Percentiles rank a stretch among this genome's conserved stretches.
These are phyloP conservation scores for Hirtodrosophila cameraria DNA, from an alignment of 2,888 invertebrate genomes.

Conservation along the genomic window DNA sequence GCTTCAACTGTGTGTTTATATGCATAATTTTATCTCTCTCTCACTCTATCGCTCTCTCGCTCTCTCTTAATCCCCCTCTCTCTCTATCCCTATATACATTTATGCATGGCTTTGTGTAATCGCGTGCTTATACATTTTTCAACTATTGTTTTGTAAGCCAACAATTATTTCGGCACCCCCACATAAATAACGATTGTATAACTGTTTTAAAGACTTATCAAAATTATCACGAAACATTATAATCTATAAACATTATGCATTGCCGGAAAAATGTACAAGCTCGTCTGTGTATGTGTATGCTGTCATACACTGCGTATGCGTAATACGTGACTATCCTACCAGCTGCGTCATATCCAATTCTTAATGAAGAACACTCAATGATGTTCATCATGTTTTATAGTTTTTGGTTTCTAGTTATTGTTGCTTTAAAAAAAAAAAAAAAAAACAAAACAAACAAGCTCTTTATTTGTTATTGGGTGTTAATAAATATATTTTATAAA, in stretches of 20 bases:
- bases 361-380: slow-evolving; percentile 11
- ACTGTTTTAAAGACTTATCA: slow-evolving; percentile 59
- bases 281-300: slow-evolving; percentile 31
- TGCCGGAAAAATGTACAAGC: slow-evolving; percentile 34
- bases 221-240: slow-evolving; percentile 63
- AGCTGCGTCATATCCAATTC: slow-evolving; percentile 41
- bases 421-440: background rate
- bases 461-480: slow-evolving; percentile 23
- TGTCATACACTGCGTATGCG: slow-evolving; percentile 67
- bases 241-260: slow-evolving; percentile 46
- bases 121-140: slow-evolving; percentile 62
- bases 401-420: slow-evolving; percentile 4
- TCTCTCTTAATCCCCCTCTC: slow-evolving; percentile 3
- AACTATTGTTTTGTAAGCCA: slow-evolving; percentile 61
- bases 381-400: slow-evolving; percentile 3
- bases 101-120: slow-evolving; percentile 61
- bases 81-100: too few relatives aligned
- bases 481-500: slow-evolving; percentile 47
- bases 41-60: background rate
- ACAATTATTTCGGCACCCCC: slow-evolving; percentile 58
- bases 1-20: slow-evolving; percentile 36
- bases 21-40: slow-evolving; percentile 19
- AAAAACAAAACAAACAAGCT: background rate
- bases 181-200: slow-evolving; percentile 50
- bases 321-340: slow-evolving; percentile 56